Conservation (phyloP, 2,113 vertebrate species). For the Macrotis lagotis region DNA sequence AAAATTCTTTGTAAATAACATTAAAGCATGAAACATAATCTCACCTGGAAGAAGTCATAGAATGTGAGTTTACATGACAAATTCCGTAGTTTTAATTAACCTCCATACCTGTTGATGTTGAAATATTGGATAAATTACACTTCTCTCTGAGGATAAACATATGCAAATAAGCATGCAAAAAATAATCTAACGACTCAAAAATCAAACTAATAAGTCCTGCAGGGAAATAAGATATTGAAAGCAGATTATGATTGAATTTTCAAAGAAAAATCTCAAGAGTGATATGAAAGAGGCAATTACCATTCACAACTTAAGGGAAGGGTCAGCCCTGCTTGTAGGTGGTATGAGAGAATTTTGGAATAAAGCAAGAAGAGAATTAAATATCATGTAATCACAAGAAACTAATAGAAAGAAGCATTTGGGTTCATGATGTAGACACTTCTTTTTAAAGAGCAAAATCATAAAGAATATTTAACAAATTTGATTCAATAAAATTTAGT, state of each 20-base stretch:
- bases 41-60: background rate
- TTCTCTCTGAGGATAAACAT: constrained; percentile 42
- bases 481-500: background rate
- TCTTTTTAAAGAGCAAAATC: background rate
- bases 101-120: constrained; percentile 39
- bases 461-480: background rate
- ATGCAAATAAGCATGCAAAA: background rate
- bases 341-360: background rate
- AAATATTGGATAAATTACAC: constrained; percentile 52
- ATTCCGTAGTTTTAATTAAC: constrained; percentile 36
- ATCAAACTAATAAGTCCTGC: background rate
- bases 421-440: background rate
- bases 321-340: background rate
- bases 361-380: background rate
- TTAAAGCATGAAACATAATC: background rate
- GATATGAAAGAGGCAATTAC: background rate
- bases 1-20: background rate
- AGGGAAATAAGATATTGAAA: background rate
- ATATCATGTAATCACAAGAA: background rate
- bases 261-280: background rate
- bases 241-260: background rate
- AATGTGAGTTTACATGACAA: background rate
- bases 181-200: background rate
- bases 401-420: background rate
- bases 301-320: background rate